Conservation (phyloP, 2,888 invertebrate genomes). For the Pterostichus niger region DNA sequence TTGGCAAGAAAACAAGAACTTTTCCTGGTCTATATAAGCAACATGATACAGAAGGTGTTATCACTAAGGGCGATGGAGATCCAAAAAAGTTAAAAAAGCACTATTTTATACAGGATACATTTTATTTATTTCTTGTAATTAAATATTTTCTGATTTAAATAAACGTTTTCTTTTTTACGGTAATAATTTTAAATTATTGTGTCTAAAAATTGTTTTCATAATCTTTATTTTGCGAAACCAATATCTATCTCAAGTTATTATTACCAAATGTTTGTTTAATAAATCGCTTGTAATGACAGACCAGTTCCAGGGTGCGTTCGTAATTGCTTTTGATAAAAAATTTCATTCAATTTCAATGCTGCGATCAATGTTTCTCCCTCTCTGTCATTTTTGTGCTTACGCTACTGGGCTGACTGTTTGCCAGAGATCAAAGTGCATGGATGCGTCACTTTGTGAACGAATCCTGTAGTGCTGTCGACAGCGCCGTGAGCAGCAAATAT, state of each 20-base stretch:
- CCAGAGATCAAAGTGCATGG: conserved; percentile 22
- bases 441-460: conserved; percentile 16
- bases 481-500: not conserved
- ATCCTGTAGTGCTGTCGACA: not conserved
- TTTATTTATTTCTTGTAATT: too few species aligned
- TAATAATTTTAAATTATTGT: not conserved
- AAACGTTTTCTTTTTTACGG: not conserved
- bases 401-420: not conserved
- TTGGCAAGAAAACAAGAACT: too few species aligned
- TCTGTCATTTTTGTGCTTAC: not conserved
- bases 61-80: too few species aligned
- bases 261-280: not conserved
- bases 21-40: too few species aligned
- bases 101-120: too few species aligned
- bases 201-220: too few species aligned
- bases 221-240: too few species aligned
- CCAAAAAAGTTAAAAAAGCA: too few species aligned
- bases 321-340: conserved; percentile 47
- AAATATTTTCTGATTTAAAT: too few species aligned
- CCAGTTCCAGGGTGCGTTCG: not conserved
- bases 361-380: conserved; percentile 16
- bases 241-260: not conserved
- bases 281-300: conserved; percentile 40
- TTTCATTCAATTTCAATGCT: conserved; percentile 18
- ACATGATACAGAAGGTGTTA: too few species aligned